These are phyloP conservation scores for Reticulitermes lucifugus DNA, from an alignment of 2,888 invertebrate genomes.

Conservation along the genomic window DNA sequence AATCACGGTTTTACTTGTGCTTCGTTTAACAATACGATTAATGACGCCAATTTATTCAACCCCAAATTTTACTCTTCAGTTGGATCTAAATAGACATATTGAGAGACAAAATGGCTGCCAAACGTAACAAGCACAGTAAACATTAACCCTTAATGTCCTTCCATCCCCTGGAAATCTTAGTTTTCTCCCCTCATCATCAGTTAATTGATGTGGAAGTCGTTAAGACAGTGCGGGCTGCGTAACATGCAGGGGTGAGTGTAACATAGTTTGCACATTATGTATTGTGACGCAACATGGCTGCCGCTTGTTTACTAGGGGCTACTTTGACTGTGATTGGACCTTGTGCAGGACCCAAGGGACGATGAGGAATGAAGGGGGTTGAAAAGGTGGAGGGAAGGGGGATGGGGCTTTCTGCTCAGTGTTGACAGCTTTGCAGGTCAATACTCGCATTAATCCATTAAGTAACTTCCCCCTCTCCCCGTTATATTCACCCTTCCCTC, in stretches of 20 bases:
- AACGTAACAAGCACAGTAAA: constrained; percentile 17
- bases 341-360: constrained; percentile 33
- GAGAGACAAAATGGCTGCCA: constrained; percentile 30
- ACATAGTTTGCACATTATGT: constrained; percentile 43
- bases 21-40: not conserved
- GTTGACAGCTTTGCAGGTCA: constrained; percentile 53
- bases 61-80: not conserved
- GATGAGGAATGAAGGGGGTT: constrained; percentile 35
- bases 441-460: constrained; percentile 54
- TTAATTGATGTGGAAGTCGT: constrained; percentile 50
- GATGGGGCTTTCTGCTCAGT: constrained; percentile 42
- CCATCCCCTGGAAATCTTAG: not conserved
- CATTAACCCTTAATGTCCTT: constrained; percentile 2
- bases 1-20: too few relatives aligned
- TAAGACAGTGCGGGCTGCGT: constrained; percentile 30
- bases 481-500: not conserved
- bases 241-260: not conserved
- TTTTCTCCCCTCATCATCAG: constrained; percentile 22
- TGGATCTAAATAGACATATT: constrained; percentile 3
- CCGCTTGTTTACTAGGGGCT: constrained; percentile 41
- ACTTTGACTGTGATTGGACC: constrained; percentile 45
- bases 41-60: constrained; percentile 29
- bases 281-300: constrained; percentile 41
- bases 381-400: constrained; percentile 21
- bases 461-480: constrained; percentile 38